These are phyloP conservation scores for Trichogramma pretiosum DNA, from an alignment of 1,140 invertebrate genomes.

Conservation along the genomic window DNA sequence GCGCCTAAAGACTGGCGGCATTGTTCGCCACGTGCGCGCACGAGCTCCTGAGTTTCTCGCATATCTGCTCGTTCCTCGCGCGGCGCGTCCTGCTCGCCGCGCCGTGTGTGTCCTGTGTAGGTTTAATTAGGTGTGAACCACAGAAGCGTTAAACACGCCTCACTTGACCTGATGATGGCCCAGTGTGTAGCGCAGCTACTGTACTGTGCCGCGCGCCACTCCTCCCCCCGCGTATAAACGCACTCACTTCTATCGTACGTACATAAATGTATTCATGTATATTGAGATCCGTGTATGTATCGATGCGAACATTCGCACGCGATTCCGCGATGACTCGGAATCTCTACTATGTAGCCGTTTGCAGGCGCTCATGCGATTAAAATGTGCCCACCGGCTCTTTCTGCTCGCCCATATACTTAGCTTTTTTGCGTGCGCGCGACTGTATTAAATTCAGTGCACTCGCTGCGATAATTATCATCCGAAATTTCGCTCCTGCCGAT, in stretches of 20 bases:
- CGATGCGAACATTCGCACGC: conserved; percentile 31
- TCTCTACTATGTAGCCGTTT: conserved; percentile 2
- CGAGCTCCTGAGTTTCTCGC: background rate
- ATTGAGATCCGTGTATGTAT: conserved; percentile 23
- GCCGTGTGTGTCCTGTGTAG: conserved; percentile 37
- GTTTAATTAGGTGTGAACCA: conserved; percentile 49
- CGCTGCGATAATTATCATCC: no score
- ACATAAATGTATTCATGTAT: background rate
- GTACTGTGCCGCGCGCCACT: no score
- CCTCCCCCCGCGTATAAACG: no score
- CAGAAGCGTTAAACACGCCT: conserved; percentile 43
- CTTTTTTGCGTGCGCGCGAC: no score
- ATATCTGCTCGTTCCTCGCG: background rate
- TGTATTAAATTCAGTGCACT: no score
- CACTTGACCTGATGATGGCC: conserved; percentile 44
- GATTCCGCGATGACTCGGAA: conserved; percentile 5
- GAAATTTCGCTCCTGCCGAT: no score
- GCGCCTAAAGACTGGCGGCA: conserved; percentile 44
- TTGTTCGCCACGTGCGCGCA: conserved; percentile 43
- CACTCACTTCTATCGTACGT: no score
- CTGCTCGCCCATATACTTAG: no score
- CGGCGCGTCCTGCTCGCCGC: background rate
- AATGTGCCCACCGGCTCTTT: background rate
- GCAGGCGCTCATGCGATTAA: conserved; percentile 1
- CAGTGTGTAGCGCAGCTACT: conserved; percentile 25